Evolutionary conservation across 2,888 invertebrate species (phyloP), one percentile per base, ranked within the genome.

Genomic region (Watsonalla binaria): DNA sequence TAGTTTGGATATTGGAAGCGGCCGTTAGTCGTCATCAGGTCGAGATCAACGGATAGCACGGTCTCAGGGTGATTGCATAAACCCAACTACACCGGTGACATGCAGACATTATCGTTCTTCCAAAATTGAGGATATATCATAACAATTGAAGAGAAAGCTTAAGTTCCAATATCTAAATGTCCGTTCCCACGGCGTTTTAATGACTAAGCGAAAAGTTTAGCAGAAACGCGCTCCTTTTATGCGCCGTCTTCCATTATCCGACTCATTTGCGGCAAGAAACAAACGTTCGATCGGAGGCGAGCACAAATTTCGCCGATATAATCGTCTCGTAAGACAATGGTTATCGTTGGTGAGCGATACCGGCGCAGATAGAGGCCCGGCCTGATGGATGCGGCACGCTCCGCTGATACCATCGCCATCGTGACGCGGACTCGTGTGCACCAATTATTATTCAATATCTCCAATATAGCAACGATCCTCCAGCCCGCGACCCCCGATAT

Each of bases 391-490:
- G 88, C 85, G 76, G 90, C 90, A 89, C 89, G 90, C 84, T 82
- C 80, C 62, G 60, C 59, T 59, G 90, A 90, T 90, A 89, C 65
- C 76, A 90, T 90, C 90, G 78, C 72, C 68, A 71, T 86, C 88
- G 86, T 85, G 87, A 85, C 80, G 84, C 67, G 68, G 64, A 57
- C 76, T 76, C 79, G 78, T 79, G 79, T 83, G 86, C 82, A 86
- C 86, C 89, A 89, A 89, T 90, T 89, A 89, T 87, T 87, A 88
- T 88, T 88, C 88, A 88, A 90, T 90, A 87, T 85, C 74, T 76
- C 67, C 63, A 67, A 75, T 69, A 72, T 69, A 13, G 37, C 37
- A 15, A 35, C 37, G 37, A 37, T 53, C 54, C 56, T 59, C 56
- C 47, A 56, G 60, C 56, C n/a, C n/a, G 64, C 62, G 65, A 69